Conservation (phyloP, 2,888 invertebrate species). For the Cotesia congregata region DNA sequence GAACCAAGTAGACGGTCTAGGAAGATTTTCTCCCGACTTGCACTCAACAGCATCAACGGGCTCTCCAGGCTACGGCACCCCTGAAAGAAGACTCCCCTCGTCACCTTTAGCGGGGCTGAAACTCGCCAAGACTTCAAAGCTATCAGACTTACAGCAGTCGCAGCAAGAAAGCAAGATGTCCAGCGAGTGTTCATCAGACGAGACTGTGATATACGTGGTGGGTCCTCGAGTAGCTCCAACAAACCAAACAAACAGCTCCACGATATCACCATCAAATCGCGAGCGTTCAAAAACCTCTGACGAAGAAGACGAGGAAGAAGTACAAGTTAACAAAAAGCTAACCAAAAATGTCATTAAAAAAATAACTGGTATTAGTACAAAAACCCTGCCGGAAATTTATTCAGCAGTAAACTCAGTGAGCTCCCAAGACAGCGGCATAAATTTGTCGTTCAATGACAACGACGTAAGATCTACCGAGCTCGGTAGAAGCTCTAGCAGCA, state of each 20-base stretch:
- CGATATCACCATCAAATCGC: slow-evolving; percentile 25
- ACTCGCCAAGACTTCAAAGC: slow-evolving; percentile 51
- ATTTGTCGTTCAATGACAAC: slow-evolving; percentile 80
- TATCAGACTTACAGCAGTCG: slow-evolving; percentile 61
- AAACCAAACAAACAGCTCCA: slow-evolving; percentile 36
- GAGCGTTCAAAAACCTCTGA: slow-evolving; percentile 47
- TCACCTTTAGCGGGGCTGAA: slow-evolving; percentile 44
- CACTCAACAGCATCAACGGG: slow-evolving; percentile 32
- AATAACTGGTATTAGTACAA: slow-evolving; percentile 70
- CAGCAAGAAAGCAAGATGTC: slow-evolving; percentile 68
- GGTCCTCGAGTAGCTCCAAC: slow-evolving; percentile 50
- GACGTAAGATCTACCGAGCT: slow-evolving; percentile 72
- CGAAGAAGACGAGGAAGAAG: slow-evolving; percentile 40
- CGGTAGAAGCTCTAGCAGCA: slow-evolving; percentile 62
- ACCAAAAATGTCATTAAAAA: slow-evolving; percentile 52
- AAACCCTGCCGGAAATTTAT: slow-evolving; percentile 74
- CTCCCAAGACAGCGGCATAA: slow-evolving; percentile 85
- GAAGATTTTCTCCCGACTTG: slow-evolving; percentile 51
- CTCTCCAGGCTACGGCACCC: slow-evolving; percentile 60
- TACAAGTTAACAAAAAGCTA: slow-evolving; percentile 14
- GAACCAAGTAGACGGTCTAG: slow-evolving; percentile 78
- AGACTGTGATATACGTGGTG: slow-evolving; percentile 69
- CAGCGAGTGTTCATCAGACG: slow-evolving; percentile 69
- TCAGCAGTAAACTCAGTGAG: slow-evolving; percentile 80
- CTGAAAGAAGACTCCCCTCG: slow-evolving; percentile 55